Evolutionary conservation across 2,113 vertebrate species (phyloP).

Genomic region (Xenopus borealis): DNA sequence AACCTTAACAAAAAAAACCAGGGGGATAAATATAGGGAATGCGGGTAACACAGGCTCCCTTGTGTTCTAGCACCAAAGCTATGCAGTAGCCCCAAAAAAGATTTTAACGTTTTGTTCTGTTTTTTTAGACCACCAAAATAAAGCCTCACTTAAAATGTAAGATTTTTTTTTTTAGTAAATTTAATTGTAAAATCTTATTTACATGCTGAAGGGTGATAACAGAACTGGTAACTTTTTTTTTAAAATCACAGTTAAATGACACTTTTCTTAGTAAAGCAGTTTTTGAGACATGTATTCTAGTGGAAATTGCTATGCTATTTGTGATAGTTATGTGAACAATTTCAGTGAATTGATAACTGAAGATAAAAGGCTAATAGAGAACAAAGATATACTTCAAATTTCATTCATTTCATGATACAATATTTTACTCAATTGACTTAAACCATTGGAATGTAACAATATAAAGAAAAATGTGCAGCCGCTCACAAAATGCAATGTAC

Average conservation of each 20-base stretch:
- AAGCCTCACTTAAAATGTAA: too few relatives aligned
- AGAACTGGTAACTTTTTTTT: constrained; percentile 5
- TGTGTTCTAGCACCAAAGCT: too few relatives aligned
- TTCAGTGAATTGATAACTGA: constrained; percentile 43
- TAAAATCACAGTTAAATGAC: not conserved
- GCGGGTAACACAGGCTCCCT: too few relatives aligned
- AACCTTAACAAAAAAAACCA: too few relatives aligned
- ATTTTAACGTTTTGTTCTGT: too few relatives aligned
- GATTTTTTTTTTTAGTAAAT: too few relatives aligned
- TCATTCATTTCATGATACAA: constrained; percentile 37
- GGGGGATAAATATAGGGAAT: too few relatives aligned
- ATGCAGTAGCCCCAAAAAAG: too few relatives aligned
- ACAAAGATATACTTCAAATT: constrained; percentile 30
- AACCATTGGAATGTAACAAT: constrained; percentile 37
- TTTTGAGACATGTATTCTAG: constrained; percentile 24
- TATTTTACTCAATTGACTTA: constrained; percentile 46
- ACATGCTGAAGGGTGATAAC: not conserved
- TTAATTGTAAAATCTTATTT: not conserved
- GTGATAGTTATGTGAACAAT: constrained; percentile 38
- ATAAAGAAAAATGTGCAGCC: constrained; percentile 37
- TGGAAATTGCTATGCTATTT: constrained; percentile 41
- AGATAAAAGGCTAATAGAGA: constrained; percentile 42
- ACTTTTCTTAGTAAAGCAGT: constrained; percentile 19
- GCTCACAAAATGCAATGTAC: constrained; percentile 30
- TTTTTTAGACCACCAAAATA: too few relatives aligned